Percentiles rank a stretch among this genome's conserved stretches.
Evolutionary conservation across 53 echinoderm and acorn worm species (phyloP).

Genomic region (Temnopleurus reevesii): DNA sequence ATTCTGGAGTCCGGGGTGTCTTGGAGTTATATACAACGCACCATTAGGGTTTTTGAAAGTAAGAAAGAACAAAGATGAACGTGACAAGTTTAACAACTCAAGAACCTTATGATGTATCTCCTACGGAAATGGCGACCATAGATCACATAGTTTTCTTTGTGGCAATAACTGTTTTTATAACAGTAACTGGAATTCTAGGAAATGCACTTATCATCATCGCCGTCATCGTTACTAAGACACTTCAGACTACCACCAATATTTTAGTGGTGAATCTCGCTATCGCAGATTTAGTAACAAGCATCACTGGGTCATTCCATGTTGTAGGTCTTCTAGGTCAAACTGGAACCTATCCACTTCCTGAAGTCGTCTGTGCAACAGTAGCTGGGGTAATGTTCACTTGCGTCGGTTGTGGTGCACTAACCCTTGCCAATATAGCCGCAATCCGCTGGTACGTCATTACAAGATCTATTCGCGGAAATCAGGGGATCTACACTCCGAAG

Average conservation of each 20-base stretch:
- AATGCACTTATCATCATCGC: neutral
- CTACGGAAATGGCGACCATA: neutral
- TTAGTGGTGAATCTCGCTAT: neutral
- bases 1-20: too few relatives aligned
- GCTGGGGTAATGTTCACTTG: neutral
- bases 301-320: neutral
- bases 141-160: too few relatives aligned
- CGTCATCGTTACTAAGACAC: neutral
- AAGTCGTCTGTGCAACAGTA: neutral
- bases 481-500: neutral
- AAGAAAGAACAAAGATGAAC: too few relatives aligned
- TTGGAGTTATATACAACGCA: too few relatives aligned
- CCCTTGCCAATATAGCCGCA: neutral
- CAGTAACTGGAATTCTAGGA: neutral
- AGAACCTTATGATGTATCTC: too few relatives aligned
- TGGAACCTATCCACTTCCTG: neutral
- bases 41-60: too few relatives aligned
- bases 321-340: neutral
- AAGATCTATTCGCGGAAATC: neutral
- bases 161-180: too few relatives aligned
- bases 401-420: neutral
- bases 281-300: neutral
- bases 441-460: conserved; percentile 20
- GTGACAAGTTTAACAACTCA: too few relatives aligned
- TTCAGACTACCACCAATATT: neutral